These are phyloP conservation scores for Leontocebus nigricollis DNA, from an alignment of 2,797 vertebrate genomes.

Conservation along the genomic window DNA sequence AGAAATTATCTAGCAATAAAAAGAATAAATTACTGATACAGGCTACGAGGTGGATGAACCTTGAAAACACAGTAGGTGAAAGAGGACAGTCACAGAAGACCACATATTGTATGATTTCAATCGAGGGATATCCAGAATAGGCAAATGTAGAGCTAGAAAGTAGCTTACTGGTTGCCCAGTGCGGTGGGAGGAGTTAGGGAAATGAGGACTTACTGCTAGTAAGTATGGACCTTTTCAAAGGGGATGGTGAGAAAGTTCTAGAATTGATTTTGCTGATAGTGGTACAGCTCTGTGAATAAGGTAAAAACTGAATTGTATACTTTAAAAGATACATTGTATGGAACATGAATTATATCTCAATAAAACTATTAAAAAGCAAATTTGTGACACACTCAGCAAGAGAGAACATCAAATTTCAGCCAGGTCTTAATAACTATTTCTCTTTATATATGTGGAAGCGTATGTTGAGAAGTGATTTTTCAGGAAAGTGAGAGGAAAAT, in stretches of 20 bases:
- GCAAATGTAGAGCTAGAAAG: not conserved
- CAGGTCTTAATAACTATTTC: not conserved
- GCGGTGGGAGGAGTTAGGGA: too few species aligned
- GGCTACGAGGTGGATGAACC: not conserved
- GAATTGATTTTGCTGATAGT: not conserved
- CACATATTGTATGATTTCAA: not conserved
- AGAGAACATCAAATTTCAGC: conserved; percentile 25
- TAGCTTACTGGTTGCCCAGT: not conserved
- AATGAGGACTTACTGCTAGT: not conserved
- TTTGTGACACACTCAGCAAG: conserved; percentile 19
- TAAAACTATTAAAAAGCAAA: conserved; percentile 1
- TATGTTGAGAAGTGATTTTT: conserved; percentile 46
- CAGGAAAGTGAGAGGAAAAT: not conserved
- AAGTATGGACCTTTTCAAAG: not conserved
- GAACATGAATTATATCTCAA: not conserved
- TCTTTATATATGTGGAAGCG: not conserved
- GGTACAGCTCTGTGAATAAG: not conserved
- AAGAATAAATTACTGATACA: not conserved
- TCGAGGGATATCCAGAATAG: not conserved
- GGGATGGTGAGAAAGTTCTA: not conserved
- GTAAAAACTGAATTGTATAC: not conserved
- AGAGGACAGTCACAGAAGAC: not conserved
- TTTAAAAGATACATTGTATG: not conserved
- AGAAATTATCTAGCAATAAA: not conserved
- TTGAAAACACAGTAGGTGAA: not conserved